phyloP scores from a whole-genome alignment of 2,113 vertebrate species.

The Notothenia coriiceps region DNA sequence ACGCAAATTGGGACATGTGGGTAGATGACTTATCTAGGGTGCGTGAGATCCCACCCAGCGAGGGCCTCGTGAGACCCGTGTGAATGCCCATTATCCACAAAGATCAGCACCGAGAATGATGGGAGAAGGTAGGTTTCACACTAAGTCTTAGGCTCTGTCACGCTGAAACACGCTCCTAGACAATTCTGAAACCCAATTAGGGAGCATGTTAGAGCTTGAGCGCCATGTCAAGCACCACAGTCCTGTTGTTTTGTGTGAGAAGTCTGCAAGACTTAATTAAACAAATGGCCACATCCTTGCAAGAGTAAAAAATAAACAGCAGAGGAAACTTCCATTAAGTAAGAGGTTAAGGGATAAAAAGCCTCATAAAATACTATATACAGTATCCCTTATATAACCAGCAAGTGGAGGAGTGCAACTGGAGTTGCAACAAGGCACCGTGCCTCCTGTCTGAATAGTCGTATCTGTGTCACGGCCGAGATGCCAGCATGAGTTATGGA shows the following conservation, averaged over 20 bases:
- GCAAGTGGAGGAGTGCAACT: constrained; percentile 20
- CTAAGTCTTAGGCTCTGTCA: constrained; percentile 54
- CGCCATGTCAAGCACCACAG: constrained; percentile 41
- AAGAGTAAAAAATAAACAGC: constrained; percentile 8
- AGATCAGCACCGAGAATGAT: constrained; percentile 59
- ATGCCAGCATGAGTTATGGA: constrained; percentile 62
- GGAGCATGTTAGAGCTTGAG: constrained; percentile 52
- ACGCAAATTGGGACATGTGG: constrained; percentile 68
- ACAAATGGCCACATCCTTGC: constrained; percentile 30
- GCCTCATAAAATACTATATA: constrained; percentile 37
- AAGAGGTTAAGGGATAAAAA: constrained; percentile 23
- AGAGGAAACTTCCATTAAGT: constrained; percentile 14
- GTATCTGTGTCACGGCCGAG: constrained; percentile 44
- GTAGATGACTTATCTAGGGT: constrained; percentile 72
- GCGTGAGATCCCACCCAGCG: constrained; percentile 61
- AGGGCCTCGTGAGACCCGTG: constrained; percentile 39
- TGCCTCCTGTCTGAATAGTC: constrained; percentile 43
- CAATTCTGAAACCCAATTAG: constrained; percentile 71
- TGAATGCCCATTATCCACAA: constrained; percentile 62
- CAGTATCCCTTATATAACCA: constrained; percentile 24
- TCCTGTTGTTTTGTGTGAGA: constrained; percentile 46
- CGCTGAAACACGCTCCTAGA: constrained; percentile 55
- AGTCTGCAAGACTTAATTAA: constrained; percentile 39
- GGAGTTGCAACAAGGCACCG: constrained; percentile 36
- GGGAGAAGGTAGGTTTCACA: constrained; percentile 60